A percentile compares a stretch with the other conserved stretches of the same genome.
These are phyloP conservation scores for Troides helena DNA, from an alignment of 2,888 invertebrate species.

Conservation along the genomic window DNA sequence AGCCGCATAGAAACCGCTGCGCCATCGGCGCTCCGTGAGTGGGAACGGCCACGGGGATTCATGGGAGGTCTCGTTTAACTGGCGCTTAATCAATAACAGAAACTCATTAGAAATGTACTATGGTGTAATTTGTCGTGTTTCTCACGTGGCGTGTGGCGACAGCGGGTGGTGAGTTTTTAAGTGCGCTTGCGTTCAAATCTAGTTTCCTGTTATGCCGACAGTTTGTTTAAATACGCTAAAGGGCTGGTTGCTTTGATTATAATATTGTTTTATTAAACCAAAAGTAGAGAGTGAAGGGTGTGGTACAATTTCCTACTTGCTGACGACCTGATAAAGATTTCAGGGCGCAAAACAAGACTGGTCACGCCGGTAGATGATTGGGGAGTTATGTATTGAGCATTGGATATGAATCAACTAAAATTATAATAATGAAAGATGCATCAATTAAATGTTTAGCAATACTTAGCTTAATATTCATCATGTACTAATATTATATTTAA, in stretches of 20 bases:
- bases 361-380: too few relatives aligned
- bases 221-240: neutral
- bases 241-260: neutral
- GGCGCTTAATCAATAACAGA: conserved; percentile 34
- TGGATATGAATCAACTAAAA: too few relatives aligned
- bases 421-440: too few relatives aligned
- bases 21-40: neutral
- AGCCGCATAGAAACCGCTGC: conserved; percentile 8
- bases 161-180: conserved; percentile 45
- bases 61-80: conserved; percentile 32
- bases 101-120: conserved; percentile 43
- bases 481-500: too few relatives aligned
- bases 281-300: too few relatives aligned
- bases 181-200: conserved; percentile 19
- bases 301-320: too few relatives aligned
- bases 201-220: conserved; percentile 14
- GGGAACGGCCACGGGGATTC: conserved; percentile 15
- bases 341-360: too few relatives aligned
- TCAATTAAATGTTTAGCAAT: too few relatives aligned
- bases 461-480: too few relatives aligned
- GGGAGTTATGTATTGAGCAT: too few relatives aligned
- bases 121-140: conserved; percentile 58
- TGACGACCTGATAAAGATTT: too few relatives aligned
- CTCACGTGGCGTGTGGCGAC: conserved; percentile 49
- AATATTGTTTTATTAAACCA: neutral